A percentile compares a stretch with the other conserved stretches of the same genome.
Conservation (phyloP, 2,113 vertebrate species). For the Hiodon tergisus region DNA sequence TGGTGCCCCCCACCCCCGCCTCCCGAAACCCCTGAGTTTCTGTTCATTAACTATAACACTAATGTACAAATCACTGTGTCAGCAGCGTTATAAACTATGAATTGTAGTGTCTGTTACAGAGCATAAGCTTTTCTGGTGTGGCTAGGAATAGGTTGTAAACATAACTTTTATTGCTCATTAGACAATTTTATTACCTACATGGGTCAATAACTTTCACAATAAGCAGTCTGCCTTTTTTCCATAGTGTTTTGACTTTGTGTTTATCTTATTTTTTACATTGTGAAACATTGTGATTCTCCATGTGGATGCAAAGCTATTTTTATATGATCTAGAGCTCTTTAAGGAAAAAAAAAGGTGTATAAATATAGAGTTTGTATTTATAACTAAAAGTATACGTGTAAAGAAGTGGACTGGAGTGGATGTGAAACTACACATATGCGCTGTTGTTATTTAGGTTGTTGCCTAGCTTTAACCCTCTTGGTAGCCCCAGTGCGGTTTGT, state of each 20-base stretch:
- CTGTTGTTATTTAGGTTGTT: not conserved
- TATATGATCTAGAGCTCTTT: conserved; percentile 34
- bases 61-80: conserved; percentile 3
- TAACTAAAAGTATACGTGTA: conserved; percentile 37
- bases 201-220: conserved; percentile 20
- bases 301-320: conserved; percentile 34
- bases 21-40: not conserved
- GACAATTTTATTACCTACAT: conserved; percentile 12
- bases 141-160: conserved; percentile 16
- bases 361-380: conserved; percentile 81
- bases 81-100: conserved; percentile 17
- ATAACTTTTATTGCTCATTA: conserved; percentile 18
- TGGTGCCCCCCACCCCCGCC: not conserved
- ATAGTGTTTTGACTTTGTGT: conserved; percentile 14
- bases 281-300: conserved; percentile 26
- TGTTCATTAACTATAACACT: conserved; percentile 6
- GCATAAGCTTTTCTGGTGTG: not conserved
- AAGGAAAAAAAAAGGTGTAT: conserved; percentile 59
- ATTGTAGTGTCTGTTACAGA: conserved; percentile 27
- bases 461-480: not conserved
- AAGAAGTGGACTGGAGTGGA: conserved; percentile 14
- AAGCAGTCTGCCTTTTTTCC: conserved; percentile 19
- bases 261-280: conserved; percentile 17
- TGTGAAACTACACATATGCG: not conserved
- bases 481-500: conserved; percentile 60